These are phyloP conservation scores for Acrocephalus kingi DNA, from an alignment of 2,113 vertebrate genomes.

Conservation along the genomic window DNA sequence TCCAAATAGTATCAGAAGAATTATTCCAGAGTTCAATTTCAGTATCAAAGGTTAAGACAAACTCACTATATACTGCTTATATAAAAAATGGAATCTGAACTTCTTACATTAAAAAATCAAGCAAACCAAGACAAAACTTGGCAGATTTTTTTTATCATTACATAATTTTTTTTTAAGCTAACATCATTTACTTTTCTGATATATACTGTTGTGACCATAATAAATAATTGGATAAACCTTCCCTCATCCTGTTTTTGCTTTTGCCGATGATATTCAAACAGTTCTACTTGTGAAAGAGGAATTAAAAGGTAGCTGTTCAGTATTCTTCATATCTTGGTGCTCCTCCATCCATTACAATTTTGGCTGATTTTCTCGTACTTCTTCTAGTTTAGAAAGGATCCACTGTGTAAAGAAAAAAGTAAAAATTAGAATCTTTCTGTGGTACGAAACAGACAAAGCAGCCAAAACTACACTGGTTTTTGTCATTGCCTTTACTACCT, in stretches of 20 bases:
- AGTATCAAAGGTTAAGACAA: conserved; percentile 19
- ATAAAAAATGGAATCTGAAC: conserved; percentile 19
- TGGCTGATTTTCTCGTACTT: conserved; percentile 86
- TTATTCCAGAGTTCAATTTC: neutral
- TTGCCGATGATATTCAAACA: neutral
- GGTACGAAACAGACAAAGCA: neutral
- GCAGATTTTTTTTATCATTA: neutral
- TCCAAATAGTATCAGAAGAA: neutral
- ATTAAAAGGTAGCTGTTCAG: neutral
- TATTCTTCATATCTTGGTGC: neutral
- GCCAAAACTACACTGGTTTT: neutral
- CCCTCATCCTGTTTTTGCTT: neutral
- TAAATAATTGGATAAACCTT: neutral
- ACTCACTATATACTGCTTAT: neutral
- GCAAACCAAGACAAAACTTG: conserved; percentile 23
- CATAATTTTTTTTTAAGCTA: neutral
- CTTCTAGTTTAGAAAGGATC: conserved; percentile 91
- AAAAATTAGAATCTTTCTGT: neutral
- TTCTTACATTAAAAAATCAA: neutral
- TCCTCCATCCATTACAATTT: conserved; percentile 67
- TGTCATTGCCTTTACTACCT: neutral
- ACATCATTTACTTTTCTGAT: neutral
- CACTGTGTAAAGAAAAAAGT: conserved; percentile 77
- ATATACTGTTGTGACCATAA: neutral
- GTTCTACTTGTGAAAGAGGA: neutral